Evolutionary conservation across 1,140 invertebrate species (phyloP).

Genomic region (Cecropterus lyciades): DNA sequence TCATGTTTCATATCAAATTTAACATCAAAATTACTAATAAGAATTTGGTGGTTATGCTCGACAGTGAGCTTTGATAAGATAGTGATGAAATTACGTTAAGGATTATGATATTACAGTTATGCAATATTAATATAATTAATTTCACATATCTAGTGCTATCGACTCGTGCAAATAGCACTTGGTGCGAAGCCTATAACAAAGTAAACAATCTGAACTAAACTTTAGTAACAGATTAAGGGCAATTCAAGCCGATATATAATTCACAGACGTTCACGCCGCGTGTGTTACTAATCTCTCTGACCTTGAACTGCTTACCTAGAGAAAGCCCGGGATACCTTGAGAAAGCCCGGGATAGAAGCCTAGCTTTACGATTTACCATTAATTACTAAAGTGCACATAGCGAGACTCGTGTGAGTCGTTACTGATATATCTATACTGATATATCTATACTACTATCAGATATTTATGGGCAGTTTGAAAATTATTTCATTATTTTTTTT

Average conservation of each 20-base stretch:
- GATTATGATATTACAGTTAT: too few relatives aligned
- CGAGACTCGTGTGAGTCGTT: too few relatives aligned
- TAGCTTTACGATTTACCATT: background rate
- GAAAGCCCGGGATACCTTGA: background rate
- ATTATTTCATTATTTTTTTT: too few relatives aligned
- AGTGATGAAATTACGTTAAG: too few relatives aligned
- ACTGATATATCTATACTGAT: too few relatives aligned
- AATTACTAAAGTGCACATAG: background rate
- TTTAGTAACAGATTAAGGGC: slow-evolving; percentile 1
- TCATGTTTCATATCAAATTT: too few relatives aligned
- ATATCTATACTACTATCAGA: too few relatives aligned
- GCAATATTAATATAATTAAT: background rate
- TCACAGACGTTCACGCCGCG: background rate
- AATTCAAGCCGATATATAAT: slow-evolving; percentile 1
- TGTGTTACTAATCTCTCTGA: background rate
- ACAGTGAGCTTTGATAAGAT: too few relatives aligned
- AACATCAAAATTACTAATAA: too few relatives aligned
- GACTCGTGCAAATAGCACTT: background rate
- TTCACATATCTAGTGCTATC: background rate
- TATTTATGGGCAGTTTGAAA: too few relatives aligned
- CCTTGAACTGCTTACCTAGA: background rate
- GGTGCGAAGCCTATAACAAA: slow-evolving; percentile 3
- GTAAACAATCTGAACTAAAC: slow-evolving; percentile 5
- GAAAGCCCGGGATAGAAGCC: background rate
- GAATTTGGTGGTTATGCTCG: too few relatives aligned